phyloP scores from a whole-genome alignment of 2,797 vertebrate species.

The Microctenopoma lineatum region DNA sequence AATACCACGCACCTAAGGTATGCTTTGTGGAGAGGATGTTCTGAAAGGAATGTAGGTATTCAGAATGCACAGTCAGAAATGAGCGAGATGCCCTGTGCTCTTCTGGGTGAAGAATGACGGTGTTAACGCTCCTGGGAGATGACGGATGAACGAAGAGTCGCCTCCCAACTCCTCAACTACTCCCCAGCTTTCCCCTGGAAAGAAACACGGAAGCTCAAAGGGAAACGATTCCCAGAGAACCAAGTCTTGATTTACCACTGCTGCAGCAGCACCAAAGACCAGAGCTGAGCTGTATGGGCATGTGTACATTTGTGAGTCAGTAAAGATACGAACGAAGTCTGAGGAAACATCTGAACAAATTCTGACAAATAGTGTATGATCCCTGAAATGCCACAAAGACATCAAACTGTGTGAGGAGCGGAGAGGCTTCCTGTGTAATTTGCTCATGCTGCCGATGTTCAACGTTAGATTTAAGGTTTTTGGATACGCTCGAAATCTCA shows the following conservation, averaged over 20 bases:
- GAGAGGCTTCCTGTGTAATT: constrained; percentile 88
- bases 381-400: constrained; percentile 67
- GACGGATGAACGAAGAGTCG: constrained; percentile 59
- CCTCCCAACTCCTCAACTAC: constrained; percentile 48
- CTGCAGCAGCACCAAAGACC: constrained; percentile 19
- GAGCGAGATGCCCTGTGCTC: constrained; percentile 28
- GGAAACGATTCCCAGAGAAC: constrained; percentile 42
- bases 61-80: constrained; percentile 43
- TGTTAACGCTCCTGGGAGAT: constrained; percentile 55
- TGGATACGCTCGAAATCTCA: constrained; percentile 82
- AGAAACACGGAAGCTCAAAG: constrained; percentile 49
- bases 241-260: constrained; percentile 30
- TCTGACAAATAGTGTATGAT: constrained; percentile 51
- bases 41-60: constrained; percentile 54
- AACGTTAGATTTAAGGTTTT: constrained; percentile 77
- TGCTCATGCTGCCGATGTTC: constrained; percentile 81
- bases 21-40: constrained; percentile 45
- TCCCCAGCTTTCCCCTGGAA: constrained; percentile 57
- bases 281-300: constrained; percentile 22
- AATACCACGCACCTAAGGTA: constrained; percentile 21
- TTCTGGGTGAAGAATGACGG: constrained; percentile 39
- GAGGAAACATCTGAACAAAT: constrained; percentile 52
- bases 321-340: constrained; percentile 47
- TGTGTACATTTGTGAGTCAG: constrained; percentile 32
- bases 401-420: constrained; percentile 59